Evolutionary conservation across 2,888 invertebrate species (phyloP), one percentile per base, ranked within the genome.

Genomic region (Steinernema carpocapsae): DNA sequence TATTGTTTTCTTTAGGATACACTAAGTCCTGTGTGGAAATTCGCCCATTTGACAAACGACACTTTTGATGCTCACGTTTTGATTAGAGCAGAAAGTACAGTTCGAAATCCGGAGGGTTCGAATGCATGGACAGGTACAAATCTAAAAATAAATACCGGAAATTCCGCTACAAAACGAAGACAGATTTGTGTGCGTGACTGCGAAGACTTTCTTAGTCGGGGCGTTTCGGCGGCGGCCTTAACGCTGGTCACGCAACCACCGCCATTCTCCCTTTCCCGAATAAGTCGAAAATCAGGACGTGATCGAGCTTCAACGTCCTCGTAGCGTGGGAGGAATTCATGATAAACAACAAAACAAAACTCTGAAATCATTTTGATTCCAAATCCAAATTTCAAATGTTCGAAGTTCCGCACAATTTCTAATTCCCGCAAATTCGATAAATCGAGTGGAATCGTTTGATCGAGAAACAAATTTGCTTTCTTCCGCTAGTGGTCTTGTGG

Each of bases 141-240:
- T 43, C 43, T 43, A 14, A n/a, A n/a, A n/a, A n/a, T n/a, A n/a
- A n/a, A 37, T 37, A 37, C 37, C 37, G 3, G 37, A 10, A 48
- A 48, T 14, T 32, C n/a, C 10, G 32, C 64, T 64, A 64, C 32
- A 64, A 64, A 64, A 29, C 64, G 32, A 64, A 17, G 29, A 32
- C 17, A 12, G 17, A 17, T 48, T 19, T 56, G 22, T 64, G 64
- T 64, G 64, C 64, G 64, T 64, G 64, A 64, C 26, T 32, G 29
- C 7, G 4, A 32, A 22, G 37, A 12, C 64, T 64, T 37, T n/a
- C 12, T 17, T 29, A 64, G 17, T 26, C 32, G 17, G 64, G 32
- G 26, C 4, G 29, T 17, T 64, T 32, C 37, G 37, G 37, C 37
- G 4, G 37, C 37, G 3, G 32, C 32, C 4, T 10, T 6, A 10